Conservation (phyloP, 37 sponge, comb jelly and placozoan species). For the Lycopodina hypogea region DNA sequence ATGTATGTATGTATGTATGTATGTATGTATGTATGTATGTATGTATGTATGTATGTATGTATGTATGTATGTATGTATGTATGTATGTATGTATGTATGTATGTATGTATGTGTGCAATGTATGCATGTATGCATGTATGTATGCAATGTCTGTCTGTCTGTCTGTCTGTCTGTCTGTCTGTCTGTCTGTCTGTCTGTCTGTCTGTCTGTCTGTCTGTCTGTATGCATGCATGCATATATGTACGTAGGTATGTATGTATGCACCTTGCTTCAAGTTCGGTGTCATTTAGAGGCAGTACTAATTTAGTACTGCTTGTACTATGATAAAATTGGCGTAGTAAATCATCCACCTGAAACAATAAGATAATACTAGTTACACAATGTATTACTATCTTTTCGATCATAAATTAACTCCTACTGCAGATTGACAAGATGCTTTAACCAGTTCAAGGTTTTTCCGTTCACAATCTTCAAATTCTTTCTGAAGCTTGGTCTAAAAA, state of each 20-base stretch:
- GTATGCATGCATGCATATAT: no score
- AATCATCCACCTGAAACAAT: conserved; percentile 36
- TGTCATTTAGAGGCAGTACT: conserved; percentile 62
- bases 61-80: no score
- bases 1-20: no score
- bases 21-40: no score
- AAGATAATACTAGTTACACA: neutral
- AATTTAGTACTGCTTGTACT: conserved; percentile 58
- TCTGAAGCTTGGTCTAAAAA: conserved; percentile 31
- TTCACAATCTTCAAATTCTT: conserved; percentile 18
- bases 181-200: no score
- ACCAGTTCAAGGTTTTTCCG: conserved; percentile 48
- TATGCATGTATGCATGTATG: no score
- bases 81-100: no score
- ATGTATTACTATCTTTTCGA: neutral
- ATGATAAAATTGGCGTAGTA: conserved; percentile 38
- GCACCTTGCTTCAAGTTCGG: conserved; percentile 59
- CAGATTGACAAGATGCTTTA: conserved; percentile 20
- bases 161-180: no score
- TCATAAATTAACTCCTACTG: neutral
- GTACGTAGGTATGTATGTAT: neutral
- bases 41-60: no score
- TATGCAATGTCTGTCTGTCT: no score
- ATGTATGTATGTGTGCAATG: neutral
- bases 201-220: no score